Base-by-base conservation (phyloP, 2,113 vertebrate species). In the Melospiza melodia region DNA sequence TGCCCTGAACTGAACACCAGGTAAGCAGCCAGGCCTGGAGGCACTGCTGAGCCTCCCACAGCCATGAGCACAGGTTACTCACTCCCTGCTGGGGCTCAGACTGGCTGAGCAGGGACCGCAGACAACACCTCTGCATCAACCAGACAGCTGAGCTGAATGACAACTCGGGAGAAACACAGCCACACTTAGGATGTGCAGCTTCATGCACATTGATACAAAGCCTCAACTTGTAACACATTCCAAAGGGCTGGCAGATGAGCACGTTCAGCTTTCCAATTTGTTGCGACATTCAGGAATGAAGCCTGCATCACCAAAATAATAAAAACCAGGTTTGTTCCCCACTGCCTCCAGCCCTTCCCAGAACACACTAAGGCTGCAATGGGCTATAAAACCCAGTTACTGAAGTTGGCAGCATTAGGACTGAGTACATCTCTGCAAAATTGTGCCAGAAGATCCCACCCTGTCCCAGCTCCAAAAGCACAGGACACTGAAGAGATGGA, bases 231-330 rank as follows among this genome's bases (percentile, higher is more conserved):
- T 72, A 62, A 54, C 59, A 15, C 65, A 5, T 83, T 90, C 72
- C 9, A 1, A 46, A 24, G 78, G 55, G 51, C 63, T 90, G 75
- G 92, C 87, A 74, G 63, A 80, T 17, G 75, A 91, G 72, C 31
- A 21, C 2, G 43, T 24, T 28, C 48, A 81, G 57, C 75, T 66
- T 78, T 92, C 82, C 93, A 86, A 72, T 31, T 67, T 77, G 52
- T 92, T 95, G 93, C 5, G 0, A 94, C 85, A 90, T 43, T 90
- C 37, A 19, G 63, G 81, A 93, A 91, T 20, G 66, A 93, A 91
- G 54, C 31, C 76, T 30, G 54, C 79, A 93, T 67, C 91, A 88
- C 82, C 24, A 55, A 88, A 95, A 92, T 90, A 91, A 91, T 90
- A 94, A 94, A 88, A 90, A 71, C 0, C 85, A 93, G 68, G 90